Conservation (phyloP, 2,888 invertebrate genomes). For the Octodonta nipae region DNA sequence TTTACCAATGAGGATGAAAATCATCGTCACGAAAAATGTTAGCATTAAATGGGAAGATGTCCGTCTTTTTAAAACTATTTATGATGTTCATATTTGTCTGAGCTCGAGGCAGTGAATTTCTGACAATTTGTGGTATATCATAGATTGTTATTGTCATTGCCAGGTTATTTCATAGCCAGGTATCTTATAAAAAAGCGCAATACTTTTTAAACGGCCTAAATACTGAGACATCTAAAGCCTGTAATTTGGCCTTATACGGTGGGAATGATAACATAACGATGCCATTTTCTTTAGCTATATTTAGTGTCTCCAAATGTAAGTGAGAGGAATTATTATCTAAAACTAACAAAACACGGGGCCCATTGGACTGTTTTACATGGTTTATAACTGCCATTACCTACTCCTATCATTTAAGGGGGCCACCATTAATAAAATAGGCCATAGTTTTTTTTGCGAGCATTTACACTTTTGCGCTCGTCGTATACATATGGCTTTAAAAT, state of each 20-base stretch:
- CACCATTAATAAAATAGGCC: not conserved
- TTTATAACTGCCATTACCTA: conserved; percentile 3
- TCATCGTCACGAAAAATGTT: conserved; percentile 4
- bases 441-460: conserved; percentile 2
- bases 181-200: conserved; percentile 2
- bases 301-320: conserved; percentile 3
- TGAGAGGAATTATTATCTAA: conserved; percentile 3
- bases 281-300: no score
- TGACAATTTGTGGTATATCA: conserved; percentile 4
- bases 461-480: no score
- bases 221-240: not conserved
- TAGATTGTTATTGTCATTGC: conserved; percentile 1
- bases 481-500: no score
- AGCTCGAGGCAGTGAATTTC: conserved; percentile 2
- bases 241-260: not conserved
- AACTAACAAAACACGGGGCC: not conserved
- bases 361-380: conserved; percentile 2
- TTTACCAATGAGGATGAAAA: not conserved
- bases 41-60: conserved; percentile 3
- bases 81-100: conserved; percentile 5
- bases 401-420: conserved; percentile 3
- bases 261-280: no score
- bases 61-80: not conserved
- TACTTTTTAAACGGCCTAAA: not conserved
- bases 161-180: conserved; percentile 2